phyloP scores from a whole-genome alignment of 2,888 invertebrate species.

The Pandemis cinnamomeana region DNA sequence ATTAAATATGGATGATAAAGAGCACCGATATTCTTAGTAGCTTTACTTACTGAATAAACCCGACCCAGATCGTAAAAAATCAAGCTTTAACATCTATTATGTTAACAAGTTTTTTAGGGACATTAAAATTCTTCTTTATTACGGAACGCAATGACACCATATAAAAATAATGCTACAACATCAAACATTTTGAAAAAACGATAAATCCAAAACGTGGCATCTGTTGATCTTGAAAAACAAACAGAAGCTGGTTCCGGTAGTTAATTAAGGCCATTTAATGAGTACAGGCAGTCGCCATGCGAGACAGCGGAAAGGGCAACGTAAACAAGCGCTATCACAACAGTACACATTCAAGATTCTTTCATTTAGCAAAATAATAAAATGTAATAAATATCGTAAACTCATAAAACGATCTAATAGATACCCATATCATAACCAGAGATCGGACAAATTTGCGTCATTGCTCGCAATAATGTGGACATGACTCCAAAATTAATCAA shows the following conservation, averaged over 20 bases:
- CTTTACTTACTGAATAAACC: background rate
- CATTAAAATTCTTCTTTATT: background rate
- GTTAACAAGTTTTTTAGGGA: background rate
- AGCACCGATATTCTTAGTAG: background rate
- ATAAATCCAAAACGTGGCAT: slow-evolving; percentile 5
- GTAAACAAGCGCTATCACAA: background rate
- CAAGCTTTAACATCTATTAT: background rate
- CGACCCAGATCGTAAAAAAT: background rate
- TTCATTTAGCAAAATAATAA: too few species aligned
- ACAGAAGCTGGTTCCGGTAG: background rate
- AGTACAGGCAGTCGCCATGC: background rate
- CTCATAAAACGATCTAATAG: too few species aligned
- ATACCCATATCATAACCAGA: too few species aligned
- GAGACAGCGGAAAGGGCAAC: background rate
- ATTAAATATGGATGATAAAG: background rate
- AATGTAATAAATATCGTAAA: too few species aligned
- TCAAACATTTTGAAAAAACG: background rate
- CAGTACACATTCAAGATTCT: too few species aligned
- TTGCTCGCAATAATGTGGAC: too few species aligned
- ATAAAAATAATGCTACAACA: background rate
- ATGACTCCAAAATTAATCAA: too few species aligned
- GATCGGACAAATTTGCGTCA: too few species aligned
- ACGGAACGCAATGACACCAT: background rate
- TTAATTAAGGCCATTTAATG: background rate
- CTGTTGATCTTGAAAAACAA: slow-evolving; percentile 4